Evolutionary conservation across 2,888 invertebrate genomes (phyloP), one percentile per base, ranked within the genome.

Genomic region (Cancer borealis): DNA sequence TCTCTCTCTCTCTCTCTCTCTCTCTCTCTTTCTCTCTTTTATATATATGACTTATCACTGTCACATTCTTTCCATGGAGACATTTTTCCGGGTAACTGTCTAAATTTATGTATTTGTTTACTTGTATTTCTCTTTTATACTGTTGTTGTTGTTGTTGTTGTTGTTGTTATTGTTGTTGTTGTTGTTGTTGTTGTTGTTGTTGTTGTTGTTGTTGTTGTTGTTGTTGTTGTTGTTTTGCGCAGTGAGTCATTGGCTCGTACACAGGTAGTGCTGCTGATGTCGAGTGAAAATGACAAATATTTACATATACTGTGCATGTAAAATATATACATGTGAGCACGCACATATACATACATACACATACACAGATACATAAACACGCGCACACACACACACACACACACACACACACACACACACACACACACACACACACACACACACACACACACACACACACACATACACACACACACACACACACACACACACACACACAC

Each of bases 1-100:
- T 89, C 47, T 45, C 89, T 46, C 89, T 89, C 47, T 46, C 47
- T 89, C 89, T 46, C 89, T 89, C 45, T 89, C 47, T 89, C 66
- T 73, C 66, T 73, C 66, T 73, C 66, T 73, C 66, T 26, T 3
- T 73, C 73, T 26, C 73, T 73, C 73, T 73, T 26, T 73, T 26
- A 60, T 73, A 8, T 54, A 8, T 54, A n/a, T 73, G 26, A n/a
- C 26, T 73, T 73, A 26, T 73, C 73, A 73, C 8, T 73, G 26
- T 73, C 73, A 73, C 26, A 73, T 73, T 26, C 73, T 26, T 73
- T 73, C 73, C 8, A 73, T 73, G 73, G 2, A n/a, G 26, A 73
- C 26, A 26, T n/a, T 66, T 66, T 66, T 73, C n/a, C n/a, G 21
- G 21, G 26, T 26, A 73, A n/a, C 8, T 73, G 26, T n/a, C 26